Base-by-base conservation (phyloP, 1,140 invertebrate genomes). In the Panagrolaimus sp. region DNA sequence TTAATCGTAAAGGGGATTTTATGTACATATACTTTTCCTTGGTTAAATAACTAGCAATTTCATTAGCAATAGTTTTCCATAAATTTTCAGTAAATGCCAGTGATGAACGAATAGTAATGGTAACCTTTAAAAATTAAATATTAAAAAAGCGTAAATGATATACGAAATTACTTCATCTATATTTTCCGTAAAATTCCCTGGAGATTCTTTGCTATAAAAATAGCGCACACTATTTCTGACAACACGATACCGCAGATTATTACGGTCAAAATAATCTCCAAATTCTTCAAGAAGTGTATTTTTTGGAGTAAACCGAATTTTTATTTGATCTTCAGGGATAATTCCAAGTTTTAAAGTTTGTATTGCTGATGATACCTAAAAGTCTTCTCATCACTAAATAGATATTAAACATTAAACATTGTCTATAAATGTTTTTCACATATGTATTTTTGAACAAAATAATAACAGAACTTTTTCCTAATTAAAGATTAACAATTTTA, bases 181-280 rank as follows among this genome's bases (percentile, higher is more conserved):
- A 13, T 57, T 57, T 57, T 57, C 51, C n/a, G 51, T 57, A 27
- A 57, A 57, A 57, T 57, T 57, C n/a, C 51, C 51, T 20, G 51
- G 51, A 57, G 51, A 57, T 57, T 57, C 20, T 25, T 27, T 20
- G 20, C 9, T 57, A 27, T 57, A 57, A 57, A 20, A 27, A 27
- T 57, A 57, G 27, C 51, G 51, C n/a, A 57, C 51, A 57, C 51
- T 57, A 20, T 27, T 27, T 11, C 51, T 20, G 20, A 57, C 51
- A 5, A 57, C 51, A 11, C 51, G 51, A 27, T 57, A 57, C 20
- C 51, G n/a, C 4, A 27, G 11, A 25, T 27, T 27, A 57, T 20
- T 57, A 20, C 27, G 20, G 20, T 57, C 51, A 57, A 25, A 57
- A 16, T 57, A 57, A 57, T 57, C 51, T 25, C 51, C 51, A 5